Percentiles rank a stretch among this genome's conserved stretches.
phyloP scores from a whole-genome alignment of 30 jellyfish, hydroid and myxozoan genomes.

The Turritopsis dohrnii region DNA sequence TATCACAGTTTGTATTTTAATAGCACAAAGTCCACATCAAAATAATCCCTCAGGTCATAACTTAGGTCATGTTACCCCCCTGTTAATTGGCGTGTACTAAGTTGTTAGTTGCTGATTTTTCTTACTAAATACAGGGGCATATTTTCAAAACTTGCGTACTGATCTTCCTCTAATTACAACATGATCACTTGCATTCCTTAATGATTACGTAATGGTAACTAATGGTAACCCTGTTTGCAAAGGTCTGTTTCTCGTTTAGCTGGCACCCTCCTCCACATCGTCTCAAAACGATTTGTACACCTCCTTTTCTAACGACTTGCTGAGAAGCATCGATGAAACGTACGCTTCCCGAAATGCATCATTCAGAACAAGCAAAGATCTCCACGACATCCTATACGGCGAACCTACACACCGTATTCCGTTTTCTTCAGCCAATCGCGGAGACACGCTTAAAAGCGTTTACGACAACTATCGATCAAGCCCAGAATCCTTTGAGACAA shows the following conservation, averaged over 20 bases:
- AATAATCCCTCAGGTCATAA: too few relatives aligned
- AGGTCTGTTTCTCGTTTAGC: not conserved
- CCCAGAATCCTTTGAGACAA: slow-evolving; percentile 44
- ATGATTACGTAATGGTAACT: too few relatives aligned
- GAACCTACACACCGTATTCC: not conserved
- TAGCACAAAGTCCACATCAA: too few relatives aligned
- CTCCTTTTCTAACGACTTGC: slow-evolving; percentile 50
- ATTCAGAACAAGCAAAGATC: not conserved
- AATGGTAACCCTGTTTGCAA: too few relatives aligned
- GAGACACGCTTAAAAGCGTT: slow-evolving; percentile 13
- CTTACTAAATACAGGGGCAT: too few relatives aligned
- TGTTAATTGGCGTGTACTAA: too few relatives aligned
- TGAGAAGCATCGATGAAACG: slow-evolving; percentile 43
- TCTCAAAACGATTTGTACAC: slow-evolving; percentile 36
- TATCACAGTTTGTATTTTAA: too few relatives aligned
- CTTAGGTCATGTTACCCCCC: too few relatives aligned
- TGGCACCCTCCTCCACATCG: not conserved
- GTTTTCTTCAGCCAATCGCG: not conserved
- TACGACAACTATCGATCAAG: slow-evolving; percentile 25
- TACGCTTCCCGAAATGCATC: slow-evolving; percentile 21
- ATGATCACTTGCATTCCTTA: too few relatives aligned
- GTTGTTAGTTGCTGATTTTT: too few relatives aligned
- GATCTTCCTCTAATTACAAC: too few relatives aligned
- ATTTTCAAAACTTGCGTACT: too few relatives aligned
- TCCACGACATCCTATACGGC: not conserved